These are phyloP conservation scores for Drosophila subsilvestris DNA, from an alignment of 2,888 invertebrate genomes.

Conservation along the genomic window DNA sequence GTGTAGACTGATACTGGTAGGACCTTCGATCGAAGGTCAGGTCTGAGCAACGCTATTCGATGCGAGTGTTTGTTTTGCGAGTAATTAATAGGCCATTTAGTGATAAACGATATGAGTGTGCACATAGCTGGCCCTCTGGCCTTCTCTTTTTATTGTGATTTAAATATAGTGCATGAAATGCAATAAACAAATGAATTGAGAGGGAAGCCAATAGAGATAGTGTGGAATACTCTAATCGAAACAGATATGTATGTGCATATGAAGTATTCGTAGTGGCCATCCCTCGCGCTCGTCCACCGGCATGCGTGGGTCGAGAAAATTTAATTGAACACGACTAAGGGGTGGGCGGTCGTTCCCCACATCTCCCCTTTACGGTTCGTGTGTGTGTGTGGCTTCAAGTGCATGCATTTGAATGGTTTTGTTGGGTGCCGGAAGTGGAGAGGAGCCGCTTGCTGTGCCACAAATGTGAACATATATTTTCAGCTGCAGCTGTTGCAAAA, in stretches of 20 bases:
- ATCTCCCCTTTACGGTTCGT: too few relatives aligned
- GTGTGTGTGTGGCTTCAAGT: slow-evolving; percentile 12
- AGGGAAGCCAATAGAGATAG: background rate
- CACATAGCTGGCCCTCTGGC: slow-evolving; percentile 14
- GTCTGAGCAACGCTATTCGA: slow-evolving; percentile 32
- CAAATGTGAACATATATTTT: slow-evolving; percentile 55
- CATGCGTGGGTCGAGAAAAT: slow-evolving; percentile 72
- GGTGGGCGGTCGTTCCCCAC: background rate
- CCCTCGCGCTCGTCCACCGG: slow-evolving; percentile 53
- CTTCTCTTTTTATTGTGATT: slow-evolving; percentile 60
- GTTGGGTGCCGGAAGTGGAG: slow-evolving; percentile 23
- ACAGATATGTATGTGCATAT: slow-evolving; percentile 70
- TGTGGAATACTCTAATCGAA: slow-evolving; percentile 33
- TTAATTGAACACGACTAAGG: slow-evolving; percentile 67
- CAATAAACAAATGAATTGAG: slow-evolving; percentile 78
- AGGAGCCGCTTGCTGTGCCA: slow-evolving; percentile 72
- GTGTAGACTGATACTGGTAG: too few relatives aligned
- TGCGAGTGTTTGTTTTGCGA: slow-evolving; percentile 54
- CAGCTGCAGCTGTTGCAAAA: slow-evolving; percentile 77
- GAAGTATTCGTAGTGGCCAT: slow-evolving; percentile 68
- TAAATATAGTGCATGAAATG: slow-evolving; percentile 73
- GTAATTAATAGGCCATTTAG: slow-evolving; percentile 79
- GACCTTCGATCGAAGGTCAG: slow-evolving; percentile 29
- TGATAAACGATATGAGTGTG: slow-evolving; percentile 63
- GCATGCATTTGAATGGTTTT: slow-evolving; percentile 52